A percentile compares a stretch with the other conserved stretches of the same genome.
Evolutionary conservation across 2,797 vertebrate genomes (phyloP).

Genomic region (Cossypha polioptera): DNA sequence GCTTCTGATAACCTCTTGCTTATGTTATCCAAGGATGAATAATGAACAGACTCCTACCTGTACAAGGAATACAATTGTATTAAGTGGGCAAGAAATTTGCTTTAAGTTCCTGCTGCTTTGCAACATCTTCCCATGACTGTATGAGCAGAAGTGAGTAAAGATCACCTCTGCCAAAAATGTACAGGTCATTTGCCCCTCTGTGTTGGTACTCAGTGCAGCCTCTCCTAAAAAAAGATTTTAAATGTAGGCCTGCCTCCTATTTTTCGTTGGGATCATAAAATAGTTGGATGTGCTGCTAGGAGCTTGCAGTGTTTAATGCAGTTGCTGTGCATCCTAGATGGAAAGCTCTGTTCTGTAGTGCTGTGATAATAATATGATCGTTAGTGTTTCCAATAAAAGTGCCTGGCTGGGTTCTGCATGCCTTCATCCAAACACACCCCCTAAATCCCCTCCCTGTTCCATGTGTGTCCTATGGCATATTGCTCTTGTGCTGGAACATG

Average conservation of each 20-base stretch:
- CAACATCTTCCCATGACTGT: neutral
- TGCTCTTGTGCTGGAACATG: neutral
- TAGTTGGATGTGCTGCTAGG: neutral
- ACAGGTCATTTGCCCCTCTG: neutral
- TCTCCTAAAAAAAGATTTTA: neutral
- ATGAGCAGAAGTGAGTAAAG: neutral
- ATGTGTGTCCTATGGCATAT: accelerated
- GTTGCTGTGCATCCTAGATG: neutral
- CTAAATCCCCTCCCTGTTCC: neutral
- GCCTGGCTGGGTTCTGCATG: neutral
- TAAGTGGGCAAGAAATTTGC: neutral
- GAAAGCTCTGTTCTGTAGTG: neutral
- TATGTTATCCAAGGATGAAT: neutral
- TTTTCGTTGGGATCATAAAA: neutral
- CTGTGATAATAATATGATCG: neutral
- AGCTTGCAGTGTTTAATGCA: neutral
- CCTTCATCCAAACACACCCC: neutral
- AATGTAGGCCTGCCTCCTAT: neutral
- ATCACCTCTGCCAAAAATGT: neutral
- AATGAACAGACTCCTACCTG: neutral
- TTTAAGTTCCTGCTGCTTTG: neutral
- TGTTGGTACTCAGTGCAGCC: neutral
- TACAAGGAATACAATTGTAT: neutral
- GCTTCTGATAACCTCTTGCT: constrained; percentile 4
- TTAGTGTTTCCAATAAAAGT: neutral